These are phyloP conservation scores for Chamaetylas fuelleborni DNA, from an alignment of 2,113 vertebrate species.

Conservation along the genomic window DNA sequence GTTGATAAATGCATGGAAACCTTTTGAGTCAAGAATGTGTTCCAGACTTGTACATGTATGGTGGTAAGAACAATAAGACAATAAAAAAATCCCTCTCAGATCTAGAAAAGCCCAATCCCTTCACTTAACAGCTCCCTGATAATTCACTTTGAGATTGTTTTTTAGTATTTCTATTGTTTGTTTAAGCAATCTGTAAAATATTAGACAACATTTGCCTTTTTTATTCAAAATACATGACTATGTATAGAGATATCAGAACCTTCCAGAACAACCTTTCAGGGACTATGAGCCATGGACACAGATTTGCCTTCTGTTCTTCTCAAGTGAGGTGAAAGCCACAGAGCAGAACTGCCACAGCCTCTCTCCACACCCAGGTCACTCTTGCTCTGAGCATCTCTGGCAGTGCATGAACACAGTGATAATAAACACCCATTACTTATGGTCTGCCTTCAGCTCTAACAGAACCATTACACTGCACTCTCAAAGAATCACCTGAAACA, in stretches of 20 bases:
- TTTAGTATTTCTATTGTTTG: background rate
- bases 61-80: background rate
- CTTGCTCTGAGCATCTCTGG: background rate
- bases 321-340: background rate
- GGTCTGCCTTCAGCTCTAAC: background rate
- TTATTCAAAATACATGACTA: background rate
- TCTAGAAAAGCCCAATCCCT: background rate
- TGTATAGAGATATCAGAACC: background rate
- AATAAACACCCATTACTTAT: background rate
- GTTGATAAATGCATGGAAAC: background rate
- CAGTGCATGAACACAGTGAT: rapidly evolving
- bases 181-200: background rate
- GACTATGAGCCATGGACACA: background rate
- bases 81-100: background rate
- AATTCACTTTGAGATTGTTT: background rate
- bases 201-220: background rate
- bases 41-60: background rate
- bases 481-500: background rate
- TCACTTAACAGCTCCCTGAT: background rate
- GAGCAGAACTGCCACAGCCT: background rate
- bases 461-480: background rate
- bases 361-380: background rate
- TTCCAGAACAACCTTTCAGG: background rate
- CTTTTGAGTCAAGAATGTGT: background rate
- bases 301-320: background rate